Evolutionary conservation across 2,797 vertebrate species (phyloP), one percentile per base, ranked within the genome.

Genomic region (Prunella strophiata): DNA sequence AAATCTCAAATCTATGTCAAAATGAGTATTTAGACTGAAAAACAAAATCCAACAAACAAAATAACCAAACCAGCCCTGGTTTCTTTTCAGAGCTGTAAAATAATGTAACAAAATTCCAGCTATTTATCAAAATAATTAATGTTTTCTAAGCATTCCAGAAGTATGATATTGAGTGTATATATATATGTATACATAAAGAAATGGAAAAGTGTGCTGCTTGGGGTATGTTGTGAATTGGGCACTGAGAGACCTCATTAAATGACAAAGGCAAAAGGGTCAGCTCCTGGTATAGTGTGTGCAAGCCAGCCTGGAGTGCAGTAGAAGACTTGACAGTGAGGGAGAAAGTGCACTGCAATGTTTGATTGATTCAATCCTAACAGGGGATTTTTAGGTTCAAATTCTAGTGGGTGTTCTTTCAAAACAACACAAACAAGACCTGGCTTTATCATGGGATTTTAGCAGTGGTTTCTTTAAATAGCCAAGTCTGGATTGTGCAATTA

Each of bases 391-490:
- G 72, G 18, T 19, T 80, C 51, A 29, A 4, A 8, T 83, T 88
- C 74, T 81, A 81, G 82, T 58, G 78, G 63, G 91, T 79, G 22
- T 58, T 34, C 47, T 75, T 79, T 94, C 82, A 85, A 57, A 82
- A 87, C 61, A 32, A 63, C 77, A 48, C 42, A 74, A 73, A 47
- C 80, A 84, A 91, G 79, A 25, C 4, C 32, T 85, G 45, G 30
- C 58, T 80, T 59, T 67, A 7, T 66, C 5, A 3, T 67, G 48
- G 57, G 74, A 66, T 81, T 93, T 91, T 65, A 85, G 27, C 29
- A 59, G 78, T 57, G 76, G 58, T 93, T 94, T 95, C 48, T 94
- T 84, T 54, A 87, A 77, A 67, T 36, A 88, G 65, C 70, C 45
- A 54, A 47, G 48, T 86, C 72, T n/a, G 76, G 70, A 68, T 59